These are phyloP conservation scores for Grapholita molesta DNA, from an alignment of 1,140 invertebrate genomes.

Conservation along the genomic window DNA sequence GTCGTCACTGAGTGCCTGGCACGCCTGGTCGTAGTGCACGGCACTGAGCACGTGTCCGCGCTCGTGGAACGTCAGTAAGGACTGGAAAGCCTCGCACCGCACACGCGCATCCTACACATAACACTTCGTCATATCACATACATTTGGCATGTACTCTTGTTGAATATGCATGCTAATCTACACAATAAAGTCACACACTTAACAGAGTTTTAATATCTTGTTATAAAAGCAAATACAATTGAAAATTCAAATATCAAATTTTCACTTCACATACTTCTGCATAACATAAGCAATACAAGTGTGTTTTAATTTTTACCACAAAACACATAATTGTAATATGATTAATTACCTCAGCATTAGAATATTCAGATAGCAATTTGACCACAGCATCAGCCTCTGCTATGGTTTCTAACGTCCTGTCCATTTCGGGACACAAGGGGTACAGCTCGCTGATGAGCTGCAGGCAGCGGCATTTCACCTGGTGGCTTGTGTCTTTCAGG, in stretches of 20 bases:
- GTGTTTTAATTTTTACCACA: too few species aligned
- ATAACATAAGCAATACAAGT: too few species aligned
- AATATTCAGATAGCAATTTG: slow-evolving; percentile 87
- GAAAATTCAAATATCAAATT: too few species aligned
- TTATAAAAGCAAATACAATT: too few species aligned
- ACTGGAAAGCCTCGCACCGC: slow-evolving; percentile 90
- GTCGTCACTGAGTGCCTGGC: slow-evolving; percentile 92
- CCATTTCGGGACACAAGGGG: slow-evolving; percentile 72
- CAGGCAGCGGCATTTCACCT: slow-evolving; percentile 88
- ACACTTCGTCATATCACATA: neutral
- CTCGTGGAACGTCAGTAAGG: slow-evolving; percentile 89
- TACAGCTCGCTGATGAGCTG: slow-evolving; percentile 84
- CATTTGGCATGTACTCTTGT: too few species aligned
- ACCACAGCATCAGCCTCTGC: slow-evolving; percentile 80
- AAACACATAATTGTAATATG: neutral
- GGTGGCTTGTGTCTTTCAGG: slow-evolving; percentile 85
- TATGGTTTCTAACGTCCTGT: slow-evolving; percentile 68
- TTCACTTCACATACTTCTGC: too few species aligned
- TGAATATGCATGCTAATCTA: too few species aligned
- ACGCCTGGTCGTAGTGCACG: slow-evolving; percentile 89
- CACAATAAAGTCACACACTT: too few species aligned
- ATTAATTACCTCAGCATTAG: slow-evolving; percentile 82
- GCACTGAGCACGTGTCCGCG: slow-evolving; percentile 88
- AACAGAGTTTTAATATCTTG: too few species aligned
- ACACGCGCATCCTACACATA: slow-evolving; percentile 89